Evolutionary conservation across 2,888 invertebrate genomes (phyloP).

Genomic region (Helicoverpa assulta): DNA sequence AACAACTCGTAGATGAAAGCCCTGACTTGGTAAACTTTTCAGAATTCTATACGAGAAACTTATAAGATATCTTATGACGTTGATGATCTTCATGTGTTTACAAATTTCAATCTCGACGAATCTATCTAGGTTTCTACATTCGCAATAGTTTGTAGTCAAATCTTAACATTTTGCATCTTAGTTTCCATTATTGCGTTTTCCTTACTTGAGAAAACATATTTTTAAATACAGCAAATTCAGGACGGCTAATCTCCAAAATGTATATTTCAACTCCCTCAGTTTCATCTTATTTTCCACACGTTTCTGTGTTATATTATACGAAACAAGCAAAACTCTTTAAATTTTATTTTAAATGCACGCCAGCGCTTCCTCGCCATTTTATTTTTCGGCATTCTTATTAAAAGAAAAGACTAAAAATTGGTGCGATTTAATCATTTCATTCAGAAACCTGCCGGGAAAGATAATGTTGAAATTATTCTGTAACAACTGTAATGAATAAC

Average conservation of each 20-base stretch:
- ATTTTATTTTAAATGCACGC: conserved; percentile 65
- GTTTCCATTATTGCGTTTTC: neutral
- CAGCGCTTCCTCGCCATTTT: conserved; percentile 60
- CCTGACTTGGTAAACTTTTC: neutral
- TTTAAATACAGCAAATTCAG: neutral
- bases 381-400: conserved; percentile 56
- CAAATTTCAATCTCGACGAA: no score
- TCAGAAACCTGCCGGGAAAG: conserved; percentile 79
- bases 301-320: conserved; percentile 23
- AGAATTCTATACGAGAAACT: neutral
- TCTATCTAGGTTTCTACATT: no score
- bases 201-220: neutral
- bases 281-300: conserved; percentile 43
- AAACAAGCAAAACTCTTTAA: conserved; percentile 47
- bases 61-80: neutral
- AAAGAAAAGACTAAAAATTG: conserved; percentile 76
- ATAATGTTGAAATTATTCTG: conserved; percentile 84
- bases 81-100: neutral
- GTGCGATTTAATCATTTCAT: conserved; percentile 83
- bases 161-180: neutral
- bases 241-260: conserved; percentile 7
- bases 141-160: no score
- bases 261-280: conserved; percentile 6
- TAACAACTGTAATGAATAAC: conserved; percentile 83
- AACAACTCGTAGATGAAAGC: neutral